phyloP scores from a whole-genome alignment of 2,113 vertebrate species.

The Sebastes fasciatus region DNA sequence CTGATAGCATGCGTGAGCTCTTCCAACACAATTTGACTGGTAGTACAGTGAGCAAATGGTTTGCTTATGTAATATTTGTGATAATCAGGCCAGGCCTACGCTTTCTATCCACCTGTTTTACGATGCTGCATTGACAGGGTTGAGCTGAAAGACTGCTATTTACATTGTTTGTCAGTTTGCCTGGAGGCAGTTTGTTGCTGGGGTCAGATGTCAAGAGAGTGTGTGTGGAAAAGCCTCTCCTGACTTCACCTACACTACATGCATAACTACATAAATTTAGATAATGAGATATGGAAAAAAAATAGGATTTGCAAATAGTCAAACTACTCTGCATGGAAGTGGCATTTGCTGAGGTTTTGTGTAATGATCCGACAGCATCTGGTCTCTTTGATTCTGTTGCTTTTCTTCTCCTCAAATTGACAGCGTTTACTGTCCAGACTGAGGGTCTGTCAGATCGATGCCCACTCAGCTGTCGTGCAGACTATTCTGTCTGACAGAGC shows the following conservation, averaged over 20 bases:
- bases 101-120: slow-evolving; percentile 33
- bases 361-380: slow-evolving; percentile 37
- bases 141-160: slow-evolving; percentile 27
- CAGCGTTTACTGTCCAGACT: slow-evolving; percentile 48
- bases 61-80: slow-evolving; percentile 45
- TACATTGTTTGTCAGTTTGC: slow-evolving; percentile 40
- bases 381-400: slow-evolving; percentile 17
- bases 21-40: slow-evolving; percentile 53
- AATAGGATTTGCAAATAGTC: slow-evolving; percentile 21
- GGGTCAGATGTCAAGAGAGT: slow-evolving; percentile 37
- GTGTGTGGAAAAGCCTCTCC: slow-evolving; percentile 1
- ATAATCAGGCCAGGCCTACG: slow-evolving; percentile 16
- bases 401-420: slow-evolving; percentile 45
- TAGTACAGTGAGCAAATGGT: slow-evolving; percentile 42
- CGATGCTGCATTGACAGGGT: not conserved
- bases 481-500: slow-evolving; percentile 38
- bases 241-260: not conserved
- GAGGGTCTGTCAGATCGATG: slow-evolving; percentile 59
- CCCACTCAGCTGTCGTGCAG: slow-evolving; percentile 41
- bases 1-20: slow-evolving; percentile 38
- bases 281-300: slow-evolving; percentile 1
- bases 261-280: slow-evolving; percentile 3
- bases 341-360: slow-evolving; percentile 15
- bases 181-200: slow-evolving; percentile 20
- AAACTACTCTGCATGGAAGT: not conserved